phyloP scores from a whole-genome alignment of 1,140 invertebrate genomes.

The Alviniconcha marisindica region DNA sequence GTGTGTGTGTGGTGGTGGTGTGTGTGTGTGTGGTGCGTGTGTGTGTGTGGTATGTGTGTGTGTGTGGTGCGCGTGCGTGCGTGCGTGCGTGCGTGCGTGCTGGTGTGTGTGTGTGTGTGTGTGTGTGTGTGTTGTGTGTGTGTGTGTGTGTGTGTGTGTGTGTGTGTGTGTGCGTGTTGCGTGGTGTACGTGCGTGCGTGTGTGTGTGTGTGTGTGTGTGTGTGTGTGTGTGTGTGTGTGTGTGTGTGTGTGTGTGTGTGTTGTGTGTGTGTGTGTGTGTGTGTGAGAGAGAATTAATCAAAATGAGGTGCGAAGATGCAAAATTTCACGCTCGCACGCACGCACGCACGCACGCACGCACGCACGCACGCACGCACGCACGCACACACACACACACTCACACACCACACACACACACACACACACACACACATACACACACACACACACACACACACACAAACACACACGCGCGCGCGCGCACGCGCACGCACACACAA shows the following conservation, averaged over 20 bases:
- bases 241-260: background rate
- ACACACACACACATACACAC: background rate
- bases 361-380: slow-evolving; percentile 7
- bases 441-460: background rate
- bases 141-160: too few relatives aligned
- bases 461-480: background rate
- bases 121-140: too few relatives aligned
- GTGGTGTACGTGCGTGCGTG: background rate
- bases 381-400: slow-evolving; percentile 14
- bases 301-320: background rate
- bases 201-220: background rate
- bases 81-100: too few relatives aligned
- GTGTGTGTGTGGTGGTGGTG: too few relatives aligned
- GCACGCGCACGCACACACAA: too few relatives aligned
- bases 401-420: background rate
- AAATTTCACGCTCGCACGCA: background rate
- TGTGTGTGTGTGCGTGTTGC: too few relatives aligned
- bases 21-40: too few relatives aligned
- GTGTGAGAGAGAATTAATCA: background rate
- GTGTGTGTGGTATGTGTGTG: too few relatives aligned
- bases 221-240: background rate
- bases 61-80: too few relatives aligned
- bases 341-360: background rate
- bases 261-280: too few relatives aligned
- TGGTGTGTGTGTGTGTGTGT: too few relatives aligned